A percentile compares a stretch with the other conserved stretches of the same genome.
Evolutionary conservation across 2,888 invertebrate species (phyloP).

Genomic region (Diplazon laetatorius): DNA sequence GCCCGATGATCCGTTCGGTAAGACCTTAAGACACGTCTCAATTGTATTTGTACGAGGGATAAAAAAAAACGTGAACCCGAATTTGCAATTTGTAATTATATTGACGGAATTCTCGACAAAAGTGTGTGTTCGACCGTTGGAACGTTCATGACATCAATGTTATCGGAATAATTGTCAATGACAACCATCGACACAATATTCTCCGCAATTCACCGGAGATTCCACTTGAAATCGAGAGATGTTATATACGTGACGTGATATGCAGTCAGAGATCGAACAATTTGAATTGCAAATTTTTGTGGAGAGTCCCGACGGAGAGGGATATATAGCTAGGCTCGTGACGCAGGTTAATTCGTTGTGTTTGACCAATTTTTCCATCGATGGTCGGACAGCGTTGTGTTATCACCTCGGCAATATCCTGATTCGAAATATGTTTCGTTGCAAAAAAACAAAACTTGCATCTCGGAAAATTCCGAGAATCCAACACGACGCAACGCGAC

Average conservation of each 20-base stretch:
- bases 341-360: background rate
- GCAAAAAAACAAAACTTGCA: background rate
- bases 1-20: too few relatives aligned
- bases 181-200: conserved; percentile 20
- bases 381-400: background rate
- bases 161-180: too few relatives aligned
- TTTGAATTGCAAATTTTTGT: conserved; percentile 33
- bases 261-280: background rate
- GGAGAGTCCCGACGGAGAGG: background rate
- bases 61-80: background rate
- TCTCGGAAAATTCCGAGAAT: too few relatives aligned
- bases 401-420: background rate
- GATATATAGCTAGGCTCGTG: background rate
- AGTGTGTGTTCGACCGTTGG: conserved; percentile 1
- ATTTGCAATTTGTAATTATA: background rate
- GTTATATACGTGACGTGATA: background rate
- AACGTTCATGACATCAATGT: conserved; percentile 11
- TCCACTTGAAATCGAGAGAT: conserved; percentile 2
- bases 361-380: conserved; percentile 8
- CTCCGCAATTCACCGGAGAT: background rate
- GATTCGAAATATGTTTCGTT: background rate
- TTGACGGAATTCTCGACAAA: background rate
- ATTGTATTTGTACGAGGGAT: too few relatives aligned
- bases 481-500: background rate
- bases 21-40: too few relatives aligned